Conservation (phyloP, 2,888 invertebrate species). For the Augiades crinisus region DNA sequence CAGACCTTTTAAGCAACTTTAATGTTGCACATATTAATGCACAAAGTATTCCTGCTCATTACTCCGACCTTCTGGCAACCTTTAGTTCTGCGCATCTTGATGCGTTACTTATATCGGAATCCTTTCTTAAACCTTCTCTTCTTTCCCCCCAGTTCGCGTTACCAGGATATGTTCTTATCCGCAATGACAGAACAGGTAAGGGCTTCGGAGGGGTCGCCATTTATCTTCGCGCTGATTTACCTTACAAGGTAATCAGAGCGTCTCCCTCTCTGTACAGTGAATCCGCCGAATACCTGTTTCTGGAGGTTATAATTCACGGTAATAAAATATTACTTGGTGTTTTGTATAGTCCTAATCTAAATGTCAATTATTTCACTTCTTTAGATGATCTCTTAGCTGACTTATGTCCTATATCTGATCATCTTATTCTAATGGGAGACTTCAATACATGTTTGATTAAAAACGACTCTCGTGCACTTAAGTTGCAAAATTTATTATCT, state of each 20-base stretch:
- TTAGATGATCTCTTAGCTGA: not conserved
- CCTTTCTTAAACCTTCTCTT: no score
- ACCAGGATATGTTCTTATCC: constrained; percentile 1
- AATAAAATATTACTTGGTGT: not conserved
- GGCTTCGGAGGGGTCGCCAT: not conserved
- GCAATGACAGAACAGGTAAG: constrained; percentile 3
- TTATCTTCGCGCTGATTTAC: not conserved
- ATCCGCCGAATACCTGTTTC: no score
- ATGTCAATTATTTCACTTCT: not conserved
- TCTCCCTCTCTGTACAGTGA: not conserved
- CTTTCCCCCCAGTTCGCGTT: not conserved
- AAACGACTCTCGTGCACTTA: not conserved
- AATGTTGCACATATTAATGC: no score
- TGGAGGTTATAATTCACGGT: not conserved
- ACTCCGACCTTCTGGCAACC: no score
- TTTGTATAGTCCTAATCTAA: not conserved
- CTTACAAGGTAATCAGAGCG: not conserved
- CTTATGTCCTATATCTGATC: not conserved
- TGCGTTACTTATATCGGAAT: no score
- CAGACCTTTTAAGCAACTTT: no score
- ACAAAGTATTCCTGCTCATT: no score
- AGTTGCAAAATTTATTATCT: not conserved
- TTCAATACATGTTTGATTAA: no score
- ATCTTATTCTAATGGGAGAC: no score
- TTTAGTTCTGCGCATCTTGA: no score